These are phyloP conservation scores for Scaptomyza hsui DNA, from an alignment of 1,140 invertebrate species.

Conservation along the genomic window DNA sequence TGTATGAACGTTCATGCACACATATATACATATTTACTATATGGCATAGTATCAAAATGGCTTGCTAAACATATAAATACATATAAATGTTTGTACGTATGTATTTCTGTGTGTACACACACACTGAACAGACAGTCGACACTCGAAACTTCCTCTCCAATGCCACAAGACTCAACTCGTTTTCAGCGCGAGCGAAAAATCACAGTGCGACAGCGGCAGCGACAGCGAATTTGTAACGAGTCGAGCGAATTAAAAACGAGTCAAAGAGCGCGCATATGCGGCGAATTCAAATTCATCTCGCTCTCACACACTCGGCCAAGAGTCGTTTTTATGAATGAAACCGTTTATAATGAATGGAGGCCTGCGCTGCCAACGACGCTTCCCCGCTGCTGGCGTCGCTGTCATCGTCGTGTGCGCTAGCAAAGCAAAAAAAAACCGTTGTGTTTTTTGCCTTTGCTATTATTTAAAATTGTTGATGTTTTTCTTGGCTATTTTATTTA, in stretches of 20 bases:
- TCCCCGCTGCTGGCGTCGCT: conserved; percentile 45
- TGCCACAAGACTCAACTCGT: conserved; percentile 46
- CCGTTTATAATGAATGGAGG: conserved; percentile 77
- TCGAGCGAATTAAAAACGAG: conserved; percentile 29
- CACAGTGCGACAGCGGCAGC: conserved; percentile 37
- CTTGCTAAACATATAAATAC: conserved; percentile 34
- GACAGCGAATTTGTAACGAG: conserved; percentile 40
- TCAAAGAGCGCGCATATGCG: conserved; percentile 26
- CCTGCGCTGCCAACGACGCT: conserved; percentile 47
- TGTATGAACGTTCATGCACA: conserved; percentile 13
- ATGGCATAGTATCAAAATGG: conserved; percentile 46
- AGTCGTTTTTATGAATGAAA: conserved; percentile 80
- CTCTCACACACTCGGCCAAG: conserved; percentile 64
- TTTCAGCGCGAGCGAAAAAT: conserved; percentile 22
- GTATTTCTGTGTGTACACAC: conserved; percentile 14
- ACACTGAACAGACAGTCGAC: conserved; percentile 12
- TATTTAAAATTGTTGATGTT: conserved; percentile 32
- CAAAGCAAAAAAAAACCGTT: conserved; percentile 64
- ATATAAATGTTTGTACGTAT: conserved; percentile 9
- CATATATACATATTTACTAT: conserved; percentile 21
- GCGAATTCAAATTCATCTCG: conserved; percentile 51
- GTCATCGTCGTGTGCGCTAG: conserved; percentile 34
- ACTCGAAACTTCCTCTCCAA: conserved; percentile 49
- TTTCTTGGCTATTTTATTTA: conserved; percentile 58
- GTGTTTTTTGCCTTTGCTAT: conserved; percentile 40